A percentile compares a stretch with the other conserved stretches of the same genome.
These are phyloP conservation scores for Hydraecia micacea DNA, from an alignment of 2,888 invertebrate species.

Conservation along the genomic window DNA sequence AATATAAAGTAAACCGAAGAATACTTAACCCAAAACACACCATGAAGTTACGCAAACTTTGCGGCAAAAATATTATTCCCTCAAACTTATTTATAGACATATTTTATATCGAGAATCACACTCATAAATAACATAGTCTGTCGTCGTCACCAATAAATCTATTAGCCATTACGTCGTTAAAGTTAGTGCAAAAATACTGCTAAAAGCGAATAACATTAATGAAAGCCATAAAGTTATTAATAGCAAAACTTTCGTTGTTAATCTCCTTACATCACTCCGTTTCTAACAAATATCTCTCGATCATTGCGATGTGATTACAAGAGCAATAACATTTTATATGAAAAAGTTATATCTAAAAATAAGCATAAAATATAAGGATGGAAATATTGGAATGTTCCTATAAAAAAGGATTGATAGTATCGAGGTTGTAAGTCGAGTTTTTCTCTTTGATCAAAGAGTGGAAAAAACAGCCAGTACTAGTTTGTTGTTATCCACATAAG, in stretches of 20 bases:
- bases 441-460: conserved; percentile 48
- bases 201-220: conserved; percentile 61
- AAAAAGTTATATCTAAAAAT: conserved; percentile 62
- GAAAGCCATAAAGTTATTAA: conserved; percentile 62
- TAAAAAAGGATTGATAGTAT: conserved; percentile 52
- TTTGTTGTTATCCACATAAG: neutral
- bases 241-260: conserved; percentile 61
- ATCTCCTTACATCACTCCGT: conserved; percentile 55
- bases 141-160: conserved; percentile 62
- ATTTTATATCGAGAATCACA: conserved; percentile 57
- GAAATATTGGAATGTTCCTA: conserved; percentile 59
- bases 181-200: conserved; percentile 59
- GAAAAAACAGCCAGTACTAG: conserved; percentile 31
- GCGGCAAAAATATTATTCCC: conserved; percentile 53
- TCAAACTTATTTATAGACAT: conserved; percentile 50
- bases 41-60: conserved; percentile 30
- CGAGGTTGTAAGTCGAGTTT: conserved; percentile 36
- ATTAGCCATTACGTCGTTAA: conserved; percentile 55
- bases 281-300: conserved; percentile 55
- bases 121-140: conserved; percentile 53
- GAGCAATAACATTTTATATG: conserved; percentile 64
- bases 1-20: neutral
- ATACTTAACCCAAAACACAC: neutral
- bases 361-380: conserved; percentile 50
- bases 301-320: conserved; percentile 57